Evolutionary conservation across 2,113 vertebrate genomes (phyloP).

Genomic region (Elanus axillaris): DNA sequence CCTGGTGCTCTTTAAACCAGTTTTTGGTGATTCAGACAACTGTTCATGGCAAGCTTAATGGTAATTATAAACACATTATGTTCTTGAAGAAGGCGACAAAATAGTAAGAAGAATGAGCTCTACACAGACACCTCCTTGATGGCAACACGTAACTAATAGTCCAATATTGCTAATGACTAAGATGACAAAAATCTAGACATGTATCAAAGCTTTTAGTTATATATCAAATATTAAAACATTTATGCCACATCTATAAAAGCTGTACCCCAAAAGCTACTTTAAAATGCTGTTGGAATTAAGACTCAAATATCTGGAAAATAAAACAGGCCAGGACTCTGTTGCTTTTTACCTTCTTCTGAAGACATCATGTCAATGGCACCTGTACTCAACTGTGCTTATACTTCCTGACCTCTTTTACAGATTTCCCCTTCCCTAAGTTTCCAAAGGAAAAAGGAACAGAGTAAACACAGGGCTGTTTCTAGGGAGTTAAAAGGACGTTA

Average conservation of each 20-base stretch:
- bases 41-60: not conserved
- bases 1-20: not conserved
- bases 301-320: not conserved
- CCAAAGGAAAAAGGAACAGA: not conserved
- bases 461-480: not conserved
- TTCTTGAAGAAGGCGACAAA: not conserved
- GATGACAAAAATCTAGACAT: conserved; percentile 7
- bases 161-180: conserved; percentile 5
- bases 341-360: not conserved
- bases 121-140: not conserved
- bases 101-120: not conserved
- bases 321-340: not conserved
- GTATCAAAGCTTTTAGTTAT: not conserved
- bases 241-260: not conserved
- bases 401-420: not conserved
- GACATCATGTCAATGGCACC: not conserved
- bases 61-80: not conserved
- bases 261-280: not conserved
- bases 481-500: not conserved
- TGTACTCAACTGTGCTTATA: not conserved
- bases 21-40: conserved; percentile 2
- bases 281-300: not conserved
- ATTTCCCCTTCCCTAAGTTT: not conserved
- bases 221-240: not conserved
- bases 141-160: not conserved